A percentile compares a stretch with the other conserved stretches of the same genome.
Conservation (phyloP, 2,797 vertebrate species). For the Cuculus canorus region DNA sequence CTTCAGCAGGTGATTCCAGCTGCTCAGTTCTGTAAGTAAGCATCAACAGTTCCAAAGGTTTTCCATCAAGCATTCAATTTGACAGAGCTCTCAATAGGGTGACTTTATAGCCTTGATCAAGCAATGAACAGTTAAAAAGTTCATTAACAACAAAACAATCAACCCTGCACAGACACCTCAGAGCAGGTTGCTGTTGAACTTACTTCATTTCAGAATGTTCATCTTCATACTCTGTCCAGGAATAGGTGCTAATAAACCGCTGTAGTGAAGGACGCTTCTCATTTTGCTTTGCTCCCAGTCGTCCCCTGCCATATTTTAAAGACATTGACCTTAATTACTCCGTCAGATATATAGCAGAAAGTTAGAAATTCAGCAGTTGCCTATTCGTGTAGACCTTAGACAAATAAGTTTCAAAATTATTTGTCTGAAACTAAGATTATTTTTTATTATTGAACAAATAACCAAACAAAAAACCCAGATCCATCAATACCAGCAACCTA, state of each 20-base stretch:
- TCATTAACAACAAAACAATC: background rate
- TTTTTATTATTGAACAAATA: too few species aligned
- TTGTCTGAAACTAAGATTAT: background rate
- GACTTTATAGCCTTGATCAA: background rate
- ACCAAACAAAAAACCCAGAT: background rate
- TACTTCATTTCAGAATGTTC: slow-evolving; percentile 85
- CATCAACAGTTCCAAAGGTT: background rate
- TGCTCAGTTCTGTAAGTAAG: slow-evolving; percentile 72
- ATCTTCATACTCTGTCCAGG: slow-evolving; percentile 87
- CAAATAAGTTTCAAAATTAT: background rate
- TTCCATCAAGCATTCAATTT: background rate
- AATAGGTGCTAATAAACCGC: slow-evolving; percentile 88
- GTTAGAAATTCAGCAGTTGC: background rate
- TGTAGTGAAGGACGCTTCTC: slow-evolving; percentile 87
- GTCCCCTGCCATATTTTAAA: slow-evolving; percentile 62
- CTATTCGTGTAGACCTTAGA: background rate
- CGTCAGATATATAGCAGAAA: background rate
- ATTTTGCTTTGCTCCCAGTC: slow-evolving; percentile 81
- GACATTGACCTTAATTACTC: background rate
- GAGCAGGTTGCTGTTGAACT: slow-evolving; percentile 61
- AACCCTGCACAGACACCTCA: background rate
- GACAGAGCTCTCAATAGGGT: background rate
- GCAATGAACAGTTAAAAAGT: background rate
- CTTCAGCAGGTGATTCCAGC: slow-evolving; percentile 68
- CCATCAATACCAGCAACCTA: background rate